Evolutionary conservation across 2,888 invertebrate genomes (phyloP).

Genomic region (Ephialtes manifestator): DNA sequence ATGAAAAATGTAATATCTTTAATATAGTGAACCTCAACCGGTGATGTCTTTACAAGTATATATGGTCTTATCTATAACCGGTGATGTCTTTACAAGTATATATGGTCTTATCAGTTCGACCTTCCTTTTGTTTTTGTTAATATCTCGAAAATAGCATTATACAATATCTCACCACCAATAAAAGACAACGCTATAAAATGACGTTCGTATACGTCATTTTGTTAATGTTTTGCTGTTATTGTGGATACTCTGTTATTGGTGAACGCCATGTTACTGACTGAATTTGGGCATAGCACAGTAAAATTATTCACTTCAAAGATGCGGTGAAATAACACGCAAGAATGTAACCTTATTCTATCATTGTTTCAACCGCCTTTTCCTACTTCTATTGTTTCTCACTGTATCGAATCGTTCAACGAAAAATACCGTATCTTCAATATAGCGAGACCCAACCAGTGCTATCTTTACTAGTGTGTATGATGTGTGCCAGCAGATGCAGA

Average conservation of each 20-base stretch:
- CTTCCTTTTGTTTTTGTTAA: background rate
- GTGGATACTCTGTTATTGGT: background rate
- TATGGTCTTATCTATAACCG: no score
- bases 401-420: conserved; percentile 7
- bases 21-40: no score
- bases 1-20: no score
- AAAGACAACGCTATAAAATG: background rate
- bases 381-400: conserved; percentile 1
- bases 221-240: no score
- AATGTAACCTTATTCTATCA: conserved; percentile 3
- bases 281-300: background rate
- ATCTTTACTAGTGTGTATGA: conserved; percentile 1
- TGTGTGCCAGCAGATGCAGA: conserved; percentile 10
- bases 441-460: conserved; percentile 4
- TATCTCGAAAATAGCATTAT: background rate
- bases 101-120: no score
- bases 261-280: background rate
- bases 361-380: background rate
- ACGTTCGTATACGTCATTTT: no score
- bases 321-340: background rate
- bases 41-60: no score
- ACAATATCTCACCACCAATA: background rate
- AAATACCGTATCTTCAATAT: background rate
- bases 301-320: background rate
- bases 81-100: no score